These are phyloP conservation scores for Lepisosteus oculatus DNA, from an alignment of 2,113 vertebrate species.

Conservation along the genomic window DNA sequence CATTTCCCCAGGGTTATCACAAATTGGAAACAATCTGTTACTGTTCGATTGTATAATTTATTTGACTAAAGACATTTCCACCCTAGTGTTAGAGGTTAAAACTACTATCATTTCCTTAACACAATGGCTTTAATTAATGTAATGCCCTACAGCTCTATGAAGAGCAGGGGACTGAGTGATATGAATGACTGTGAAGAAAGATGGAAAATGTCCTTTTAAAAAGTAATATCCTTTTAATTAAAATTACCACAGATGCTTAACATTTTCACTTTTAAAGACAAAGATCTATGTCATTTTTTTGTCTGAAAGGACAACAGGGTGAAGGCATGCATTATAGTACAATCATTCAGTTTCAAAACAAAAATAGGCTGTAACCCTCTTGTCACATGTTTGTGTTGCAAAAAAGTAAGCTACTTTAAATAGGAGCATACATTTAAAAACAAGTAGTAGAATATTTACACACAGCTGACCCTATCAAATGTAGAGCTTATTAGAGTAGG, in stretches of 20 bases:
- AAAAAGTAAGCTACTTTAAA: neutral
- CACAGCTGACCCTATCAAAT: no score
- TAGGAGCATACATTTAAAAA: no score
- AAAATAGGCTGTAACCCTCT: neutral
- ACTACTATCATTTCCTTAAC: slow-evolving; percentile 25
- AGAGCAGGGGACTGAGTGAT: neutral
- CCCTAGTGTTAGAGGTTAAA: slow-evolving; percentile 36
- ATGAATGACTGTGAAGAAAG: slow-evolving; percentile 26
- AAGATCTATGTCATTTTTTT: neutral
- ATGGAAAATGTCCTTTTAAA: slow-evolving; percentile 29
- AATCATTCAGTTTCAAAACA: no score
- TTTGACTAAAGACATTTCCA: slow-evolving; percentile 29
- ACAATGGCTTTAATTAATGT: slow-evolving; percentile 33
- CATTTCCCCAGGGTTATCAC: slow-evolving; percentile 24
- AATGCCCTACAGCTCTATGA: slow-evolving; percentile 18
- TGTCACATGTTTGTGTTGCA: neutral
- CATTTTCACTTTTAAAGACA: slow-evolving; percentile 6
- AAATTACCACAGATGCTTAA: slow-evolving; percentile 22
- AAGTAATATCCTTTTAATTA: slow-evolving; percentile 37
- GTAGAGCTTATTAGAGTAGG: no score
- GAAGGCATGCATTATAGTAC: no score
- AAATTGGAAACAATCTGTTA: slow-evolving; percentile 40
- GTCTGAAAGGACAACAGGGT: no score
- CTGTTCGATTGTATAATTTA: slow-evolving; percentile 34
- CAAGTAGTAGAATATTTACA: no score